phyloP scores from a whole-genome alignment of 2,113 vertebrate species.

The Gopherus flavomarginatus region DNA sequence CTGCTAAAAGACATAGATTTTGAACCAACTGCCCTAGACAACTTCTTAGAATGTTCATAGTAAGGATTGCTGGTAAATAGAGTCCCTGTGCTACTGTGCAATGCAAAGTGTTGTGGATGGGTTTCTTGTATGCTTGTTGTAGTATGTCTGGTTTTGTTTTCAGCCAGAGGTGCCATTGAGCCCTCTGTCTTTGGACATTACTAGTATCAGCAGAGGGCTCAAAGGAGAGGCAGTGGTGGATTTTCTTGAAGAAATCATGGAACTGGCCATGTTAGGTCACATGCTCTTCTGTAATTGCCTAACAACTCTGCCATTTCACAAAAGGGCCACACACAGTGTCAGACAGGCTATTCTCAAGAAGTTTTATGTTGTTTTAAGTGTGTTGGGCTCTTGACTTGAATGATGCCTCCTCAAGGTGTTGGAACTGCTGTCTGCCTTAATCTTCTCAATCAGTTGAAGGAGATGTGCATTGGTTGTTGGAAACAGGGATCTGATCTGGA shows the following conservation, averaged over 20 bases:
- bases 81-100: neutral
- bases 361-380: neutral
- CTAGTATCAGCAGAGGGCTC: neutral
- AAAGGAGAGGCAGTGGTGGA: neutral
- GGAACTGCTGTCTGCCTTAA: conserved; percentile 8
- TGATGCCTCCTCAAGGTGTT: neutral
- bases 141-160: neutral
- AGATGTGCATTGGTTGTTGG: neutral
- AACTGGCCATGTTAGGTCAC: neutral
- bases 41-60: neutral
- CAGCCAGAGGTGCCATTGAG: neutral
- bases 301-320: neutral
- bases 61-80: neutral
- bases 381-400: neutral
- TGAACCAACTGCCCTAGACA: neutral
- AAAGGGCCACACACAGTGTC: rapidly evolving
- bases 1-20: neutral
- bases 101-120: neutral
- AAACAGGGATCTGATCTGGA: neutral
- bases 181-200: neutral
- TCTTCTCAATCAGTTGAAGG: conserved; percentile 16
- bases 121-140: neutral
- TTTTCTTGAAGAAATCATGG: neutral
- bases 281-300: neutral
- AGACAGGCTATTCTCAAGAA: neutral